Base-by-base conservation (phyloP, 2,797 vertebrate genomes). In the Rhabdophis nuchalis region DNA sequence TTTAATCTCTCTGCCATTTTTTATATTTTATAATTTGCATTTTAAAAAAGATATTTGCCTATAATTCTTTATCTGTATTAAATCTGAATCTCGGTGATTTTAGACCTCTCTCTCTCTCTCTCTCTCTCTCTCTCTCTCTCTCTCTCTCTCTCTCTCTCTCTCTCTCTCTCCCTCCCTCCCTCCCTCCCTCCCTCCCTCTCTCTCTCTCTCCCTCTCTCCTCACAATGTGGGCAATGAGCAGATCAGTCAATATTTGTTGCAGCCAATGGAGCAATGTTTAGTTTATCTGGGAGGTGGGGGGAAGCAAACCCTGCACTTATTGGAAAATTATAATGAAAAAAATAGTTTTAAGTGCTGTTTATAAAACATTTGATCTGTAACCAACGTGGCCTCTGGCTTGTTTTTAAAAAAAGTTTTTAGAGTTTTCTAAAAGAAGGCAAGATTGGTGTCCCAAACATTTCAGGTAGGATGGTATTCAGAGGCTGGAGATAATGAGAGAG, bases 211-310 rank as follows among this genome's bases (percentile, higher is more conserved):
- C 18, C 64, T 68, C n/a, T 68, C n/a, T 32, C 14, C n/a, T 68
- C n/a, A 68, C 14, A 68, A 68, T 32, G 64, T 32, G 14, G 14
- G 64, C 6, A 32, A 68, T 32, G n/a, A 18, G 14, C 2, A 1
- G 64, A 68, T 68, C n/a, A 18, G 2, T 32, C 64, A 7, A 68
- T 68, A 68, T 14, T 32, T 68, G 64, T 36, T 32, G 32, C 68
- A 72, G 68, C 68, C 68, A 72, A 72, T 72, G 16, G 32, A 72
- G 9, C n/a, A 72, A 72, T 1, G 36, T 72, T 72, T 72, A 36
- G 32, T 72, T 72, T 36, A 72, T 36, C 32, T 2, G 0, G 32
- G 14, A 3, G 0, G 14, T 2, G 0, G 1, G 0, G 0, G 2
- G 1, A 2, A 72, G 16, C 68, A 72, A 72, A 72, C 16, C 64